phyloP scores from a whole-genome alignment of 1,140 invertebrate species.

The Diabrotica virgifera region DNA sequence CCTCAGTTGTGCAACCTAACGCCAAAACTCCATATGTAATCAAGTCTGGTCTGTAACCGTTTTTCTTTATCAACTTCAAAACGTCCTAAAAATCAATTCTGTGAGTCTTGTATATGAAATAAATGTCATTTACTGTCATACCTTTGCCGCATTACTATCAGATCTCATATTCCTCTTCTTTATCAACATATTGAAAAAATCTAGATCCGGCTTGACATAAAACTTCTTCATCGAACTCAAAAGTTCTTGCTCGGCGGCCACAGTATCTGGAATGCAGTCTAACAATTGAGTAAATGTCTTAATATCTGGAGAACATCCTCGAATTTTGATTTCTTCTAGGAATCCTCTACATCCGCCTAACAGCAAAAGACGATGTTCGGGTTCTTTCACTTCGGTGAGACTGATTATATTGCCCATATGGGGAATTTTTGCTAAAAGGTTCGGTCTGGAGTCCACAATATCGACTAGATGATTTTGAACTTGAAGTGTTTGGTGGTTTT shows the following conservation, averaged over 20 bases:
- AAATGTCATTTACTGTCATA: constrained; percentile 47
- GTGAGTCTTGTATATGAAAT: background rate
- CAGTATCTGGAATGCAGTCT: constrained; percentile 64
- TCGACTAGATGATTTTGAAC: background rate
- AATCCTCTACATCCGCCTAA: constrained; percentile 77
- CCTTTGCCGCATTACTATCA: constrained; percentile 65
- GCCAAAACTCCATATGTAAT: constrained; percentile 85
- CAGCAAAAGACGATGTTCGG: constrained; percentile 70
- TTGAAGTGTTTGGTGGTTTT: background rate
- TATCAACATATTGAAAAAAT: constrained; percentile 85
- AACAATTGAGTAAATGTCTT: constrained; percentile 78
- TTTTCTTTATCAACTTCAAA: constrained; percentile 56
- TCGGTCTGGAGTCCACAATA: constrained; percentile 45
- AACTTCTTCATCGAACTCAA: constrained; percentile 57
- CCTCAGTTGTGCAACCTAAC: constrained; percentile 63
- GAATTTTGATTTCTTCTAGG: constrained; percentile 65
- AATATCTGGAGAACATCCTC: constrained; percentile 67
- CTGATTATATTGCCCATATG: constrained; percentile 57
- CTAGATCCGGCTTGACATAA: constrained; percentile 66
- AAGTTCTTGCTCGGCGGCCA: constrained; percentile 64
- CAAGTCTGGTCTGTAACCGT: constrained; percentile 65
- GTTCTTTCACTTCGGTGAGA: constrained; percentile 54
- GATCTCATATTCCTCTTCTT: constrained; percentile 67
- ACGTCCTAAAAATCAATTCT: constrained; percentile 28
- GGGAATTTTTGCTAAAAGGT: constrained; percentile 56